Evolutionary conservation across 2,888 invertebrate genomes (phyloP).

Genomic region (Morpho achilles): DNA sequence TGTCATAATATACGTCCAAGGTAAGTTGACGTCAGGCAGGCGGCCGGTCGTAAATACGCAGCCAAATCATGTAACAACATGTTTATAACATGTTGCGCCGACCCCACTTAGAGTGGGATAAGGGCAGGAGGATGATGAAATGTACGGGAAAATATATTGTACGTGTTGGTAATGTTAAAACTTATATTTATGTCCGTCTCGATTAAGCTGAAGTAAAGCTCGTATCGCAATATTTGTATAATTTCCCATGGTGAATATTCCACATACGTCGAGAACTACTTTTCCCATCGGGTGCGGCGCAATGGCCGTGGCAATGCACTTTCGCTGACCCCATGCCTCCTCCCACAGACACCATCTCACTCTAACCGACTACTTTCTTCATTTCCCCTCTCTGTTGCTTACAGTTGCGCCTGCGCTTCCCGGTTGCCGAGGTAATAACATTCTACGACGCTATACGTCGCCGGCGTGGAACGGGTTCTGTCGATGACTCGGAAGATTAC

Average conservation of each 20-base stretch:
- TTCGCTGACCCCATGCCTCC: conserved; percentile 76
- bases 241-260: conserved; percentile 56
- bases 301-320: conserved; percentile 76
- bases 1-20: too few relatives aligned
- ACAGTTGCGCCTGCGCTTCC: conserved; percentile 72
- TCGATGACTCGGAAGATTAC: conserved; percentile 73
- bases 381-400: conserved; percentile 49
- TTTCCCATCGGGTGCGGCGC: conserved; percentile 71
- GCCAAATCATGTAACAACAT: too few relatives aligned
- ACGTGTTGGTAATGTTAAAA: too few relatives aligned
- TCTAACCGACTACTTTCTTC: conserved; percentile 58
- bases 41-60: too few relatives aligned
- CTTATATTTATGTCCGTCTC: background rate
- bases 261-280: conserved; percentile 56
- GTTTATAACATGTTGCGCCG: too few relatives aligned
- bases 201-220: conserved; percentile 10
- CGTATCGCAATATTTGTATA: conserved; percentile 29
- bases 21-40: too few relatives aligned
- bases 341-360: conserved; percentile 61
- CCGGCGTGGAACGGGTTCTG: conserved; percentile 76
- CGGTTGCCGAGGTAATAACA: conserved; percentile 60
- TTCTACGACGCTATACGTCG: conserved; percentile 75
- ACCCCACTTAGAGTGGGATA: too few relatives aligned
- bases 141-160: too few relatives aligned
- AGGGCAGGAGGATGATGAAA: too few relatives aligned